Evolutionary conservation across 30 jellyfish, hydroid and myxozoan species (phyloP), one percentile per base, ranked within the genome.

Genomic region (Rhopilema esculentum): DNA sequence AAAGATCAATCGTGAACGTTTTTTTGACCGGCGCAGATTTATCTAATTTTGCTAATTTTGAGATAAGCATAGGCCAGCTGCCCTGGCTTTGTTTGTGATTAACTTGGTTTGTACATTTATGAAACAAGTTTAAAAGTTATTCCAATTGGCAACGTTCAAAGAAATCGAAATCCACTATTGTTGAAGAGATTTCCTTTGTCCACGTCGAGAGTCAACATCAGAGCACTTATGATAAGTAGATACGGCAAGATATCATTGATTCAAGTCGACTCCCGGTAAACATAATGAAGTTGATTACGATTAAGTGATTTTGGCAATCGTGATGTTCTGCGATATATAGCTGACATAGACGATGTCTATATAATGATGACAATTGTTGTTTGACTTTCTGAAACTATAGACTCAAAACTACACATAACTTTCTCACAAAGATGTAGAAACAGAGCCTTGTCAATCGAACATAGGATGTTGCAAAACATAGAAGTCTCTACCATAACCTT

Each of bases 21-120:
- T 66, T 80, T 80, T 80, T 80, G 90, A 80, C 27, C 62, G 90
- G 76, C 90, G 90, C 90, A 80, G 90, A 80, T 80, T 80, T 80
- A 80, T 80, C 81, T 66, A 48, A 76, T 76, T 76, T 76, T 66
- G 70, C 30, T 73, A 30, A 64, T n/a, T 48, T 30, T 9, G 69
- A 23, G 84, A 73, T 73, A 73, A 73, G 69, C 53, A 17, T 48
- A 30, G 49, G 27, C 70, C 84, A 73, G 84, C 84, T 73, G 84
- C 29, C 72, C 57, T 12, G 57, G 57, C 57, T 40, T 40, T 73
- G 32, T 16, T 48, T 70, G 27, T 70, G 80, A 70, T 70, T 28
- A 28, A 57, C 21, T 24, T 24, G 80, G 80, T 57, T 70, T 67
- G 40, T 57, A 70, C 40, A 57, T 70, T 70, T 70, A 73, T 73